Base-by-base conservation (phyloP, 2,113 vertebrate genomes). In the Odocoileus hemionus region DNA sequence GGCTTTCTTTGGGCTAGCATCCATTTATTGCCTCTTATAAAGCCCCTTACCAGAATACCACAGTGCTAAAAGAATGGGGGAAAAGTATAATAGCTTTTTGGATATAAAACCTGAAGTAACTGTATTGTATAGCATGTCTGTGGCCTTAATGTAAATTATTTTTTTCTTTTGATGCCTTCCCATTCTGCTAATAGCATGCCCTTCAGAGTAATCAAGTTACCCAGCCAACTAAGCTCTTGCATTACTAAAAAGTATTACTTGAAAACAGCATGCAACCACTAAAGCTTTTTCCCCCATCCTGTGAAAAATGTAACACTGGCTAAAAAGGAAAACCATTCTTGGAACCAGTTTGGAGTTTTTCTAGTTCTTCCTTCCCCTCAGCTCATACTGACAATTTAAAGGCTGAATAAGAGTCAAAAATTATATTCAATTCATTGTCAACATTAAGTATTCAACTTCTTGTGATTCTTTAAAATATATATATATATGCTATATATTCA, bases 201-300 rank as follows among this genome's bases (percentile, higher is more conserved):
- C 90, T 98, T 96, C 95, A 92, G 70, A 98, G 83, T 96, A 98
- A 98, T 97, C 96, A 98, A 98, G 93, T 98, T 97, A 97, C 89
- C 97, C 86, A 95, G 54, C 19, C 93, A 98, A 96, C 23, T 98
- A 95, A 97, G 96, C 92, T 93, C 91, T 97, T 97, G 26, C 97
- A 55, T 91, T 97, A 92, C 95, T 94, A 93, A 91, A 93, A 86
- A 94, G 47, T 92, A 79, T 23, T 97, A 98, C 60, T 58, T 55
- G 28, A 97, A 91, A 98, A 67, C 98, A 98, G 98, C 19, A 91
- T 26, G 76, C 30, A 95, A 93, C 93, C 94, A 96, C 78, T 95
- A 96, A 89, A n/a, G 92, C n/a, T 86, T 23, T 67, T 61, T 45
- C n/a, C 74, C 58, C 91, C 96, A 96, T 98, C 97, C 98, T 98